A percentile compares a stretch with the other conserved stretches of the same genome.
These are phyloP conservation scores for Neolamprologus hecqui DNA, from an alignment of 2,113 vertebrate species.

Conservation along the genomic window DNA sequence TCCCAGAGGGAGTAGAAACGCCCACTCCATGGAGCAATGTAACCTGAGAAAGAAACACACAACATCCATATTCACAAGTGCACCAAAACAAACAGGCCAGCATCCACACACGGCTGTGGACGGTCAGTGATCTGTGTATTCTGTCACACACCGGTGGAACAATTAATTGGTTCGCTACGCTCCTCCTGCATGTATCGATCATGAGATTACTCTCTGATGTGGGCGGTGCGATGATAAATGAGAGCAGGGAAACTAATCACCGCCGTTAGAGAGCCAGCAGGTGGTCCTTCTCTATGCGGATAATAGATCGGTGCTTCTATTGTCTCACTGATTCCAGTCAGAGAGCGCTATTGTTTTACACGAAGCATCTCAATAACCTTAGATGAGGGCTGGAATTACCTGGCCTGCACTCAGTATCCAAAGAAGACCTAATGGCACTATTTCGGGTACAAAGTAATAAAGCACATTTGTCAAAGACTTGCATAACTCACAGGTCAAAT, in stretches of 20 bases:
- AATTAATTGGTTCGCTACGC: background rate
- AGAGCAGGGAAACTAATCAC: background rate
- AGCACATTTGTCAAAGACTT: background rate
- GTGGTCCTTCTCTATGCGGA: background rate
- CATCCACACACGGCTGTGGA: background rate
- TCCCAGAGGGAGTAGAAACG: constrained; percentile 96
- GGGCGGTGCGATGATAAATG: constrained; percentile 6
- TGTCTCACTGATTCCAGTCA: background rate
- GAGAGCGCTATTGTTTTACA: background rate
- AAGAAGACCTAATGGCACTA: background rate
- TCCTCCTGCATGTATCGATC: background rate
- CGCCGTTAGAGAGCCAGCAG: background rate
- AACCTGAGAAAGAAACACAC: constrained; percentile 70
- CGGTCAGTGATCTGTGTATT: background rate
- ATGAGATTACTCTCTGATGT: background rate
- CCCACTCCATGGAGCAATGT: constrained; percentile 96
- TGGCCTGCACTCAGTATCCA: background rate
- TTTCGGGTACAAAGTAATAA: background rate
- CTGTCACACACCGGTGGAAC: background rate
- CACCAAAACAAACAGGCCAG: background rate
- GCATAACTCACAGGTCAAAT: background rate
- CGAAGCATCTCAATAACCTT: background rate
- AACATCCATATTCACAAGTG: background rate
- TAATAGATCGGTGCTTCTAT: background rate
- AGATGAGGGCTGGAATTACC: background rate